Evolutionary conservation across 2,797 vertebrate species (phyloP), one percentile per base, ranked within the genome.

Genomic region (Pampus argenteus): DNA sequence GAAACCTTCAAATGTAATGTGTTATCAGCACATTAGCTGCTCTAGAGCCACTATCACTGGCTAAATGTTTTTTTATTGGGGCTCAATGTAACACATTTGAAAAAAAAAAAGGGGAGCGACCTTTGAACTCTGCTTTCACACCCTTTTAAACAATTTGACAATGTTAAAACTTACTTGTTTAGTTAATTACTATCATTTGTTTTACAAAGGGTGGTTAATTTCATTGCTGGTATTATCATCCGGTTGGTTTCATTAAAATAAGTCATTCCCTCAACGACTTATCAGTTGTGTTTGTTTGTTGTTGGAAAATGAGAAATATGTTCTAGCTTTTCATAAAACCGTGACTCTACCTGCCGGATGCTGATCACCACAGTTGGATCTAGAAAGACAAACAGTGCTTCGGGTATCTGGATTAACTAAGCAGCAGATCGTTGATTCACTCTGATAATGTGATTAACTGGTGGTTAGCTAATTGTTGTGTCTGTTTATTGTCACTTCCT

Each of bases 1-100:
- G 62, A 84, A 88, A 81, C 87, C 89, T 92, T 89, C 86, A 90
- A 88, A 89, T 88, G 72, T 86, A 86, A 91, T 85, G 80, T 91
- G 81, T 86, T 89, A 90, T 92, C 90, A 83, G 87, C 88, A 83
- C 84, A 88, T 90, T 90, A 88, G 85, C 85, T 81, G 73, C 78
- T 87, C 69, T 57, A 59, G 74, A 89, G 78, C 80, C 71, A 57
- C 76, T 66, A 81, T 87, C 87, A 68, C 36, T 74, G 64, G 73
- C 61, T 75, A 57, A 57, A 51, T 76, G 71, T 79, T 81, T 81
- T 85, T 79, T 70, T n/a, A n/a, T n/a, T 76, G 78, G 78, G 76
- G 68, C 56, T 69, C 64, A 58, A 42, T 69, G 81, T 67, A 69
- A 18, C 64, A 63, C 84, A 78, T 84, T 82, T 71, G 64, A 64